Evolutionary conservation across 2,888 invertebrate genomes (phyloP), one percentile per base, ranked within the genome.

Genomic region (Morpho achilles): DNA sequence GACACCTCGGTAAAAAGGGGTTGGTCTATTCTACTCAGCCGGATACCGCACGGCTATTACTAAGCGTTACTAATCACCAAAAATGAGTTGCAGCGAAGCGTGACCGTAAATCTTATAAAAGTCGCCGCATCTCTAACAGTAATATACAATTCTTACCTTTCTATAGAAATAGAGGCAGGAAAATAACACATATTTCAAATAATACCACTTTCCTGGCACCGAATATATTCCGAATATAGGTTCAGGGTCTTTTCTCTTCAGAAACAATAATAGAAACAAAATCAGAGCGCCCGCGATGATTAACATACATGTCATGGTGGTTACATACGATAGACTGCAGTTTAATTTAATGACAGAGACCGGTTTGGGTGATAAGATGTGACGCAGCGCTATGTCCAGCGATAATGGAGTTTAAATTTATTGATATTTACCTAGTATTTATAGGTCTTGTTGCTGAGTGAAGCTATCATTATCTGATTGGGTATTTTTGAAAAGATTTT

Each of bases 121-220:
- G 1, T 32, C 32, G 32, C 32, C 32, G 32, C 32, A 32, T 32
- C 32, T 32, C 49, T 43, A 3, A 49, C 7, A 59, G 10, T n/a
- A 47, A 49, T n/a, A 45, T n/a, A 44, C 1, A 52, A 51, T 50
- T 69, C 90, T 87, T 65, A 93, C 89, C 85, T 92, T 92, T 72
- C 93, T 82, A 60, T 91, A 77, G 68, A 86, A 87, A 66, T 93
- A 86, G 5, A 94, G 59, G 8, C 84, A 66, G 5, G 88, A 84
- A 66, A 94, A 93, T 9, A 88, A 44, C 0, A 75, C 77, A 79
- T 93, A 94, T 77, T 95, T 94, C 41, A 94, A 53, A 62, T 88
- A 89, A 74, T 92, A 94, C 92, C 93, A 94, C 77, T 92, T 93
- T 32, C 94, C 94, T 0, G 92, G 92, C 60, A 91, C 91, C 0